Percentiles rank a stretch among this genome's conserved stretches.
Evolutionary conservation across 2,888 invertebrate species (phyloP).

Genomic region (Eristalinus aeneus): DNA sequence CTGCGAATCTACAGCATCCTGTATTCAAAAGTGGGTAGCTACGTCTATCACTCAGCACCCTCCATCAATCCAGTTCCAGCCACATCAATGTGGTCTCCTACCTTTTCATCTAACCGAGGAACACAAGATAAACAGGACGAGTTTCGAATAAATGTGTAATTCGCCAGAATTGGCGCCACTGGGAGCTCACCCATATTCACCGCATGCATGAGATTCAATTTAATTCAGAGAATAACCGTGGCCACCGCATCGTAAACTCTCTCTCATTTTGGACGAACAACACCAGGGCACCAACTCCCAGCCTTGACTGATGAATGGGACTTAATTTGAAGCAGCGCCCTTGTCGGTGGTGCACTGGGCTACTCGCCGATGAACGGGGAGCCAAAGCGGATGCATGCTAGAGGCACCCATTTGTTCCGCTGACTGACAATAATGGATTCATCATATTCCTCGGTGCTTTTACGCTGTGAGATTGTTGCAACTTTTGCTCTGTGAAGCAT

Average conservation of each 20-base stretch:
- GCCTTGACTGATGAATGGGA: not conserved
- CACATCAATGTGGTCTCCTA: not conserved
- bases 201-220: not conserved
- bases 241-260: not conserved
- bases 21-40: not conserved
- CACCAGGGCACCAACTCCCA: not conserved
- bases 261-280: not conserved
- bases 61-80: not conserved
- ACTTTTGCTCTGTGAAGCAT: conserved; percentile 10
- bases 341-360: not conserved
- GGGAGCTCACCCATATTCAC: not conserved
- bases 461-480: not conserved
- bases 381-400: conserved; percentile 3
- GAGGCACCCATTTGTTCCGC: conserved; percentile 35
- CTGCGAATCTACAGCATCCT: not conserved
- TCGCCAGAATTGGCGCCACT: not conserved
- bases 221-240: not conserved
- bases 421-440: conserved; percentile 48
- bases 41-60: not conserved
- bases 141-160: not conserved
- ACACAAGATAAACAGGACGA: not conserved
- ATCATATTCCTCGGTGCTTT: conserved; percentile 19
- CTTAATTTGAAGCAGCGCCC: not conserved
- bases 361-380: not conserved
- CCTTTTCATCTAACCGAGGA: not conserved